Evolutionary conservation across 2,888 invertebrate species (phyloP).

Genomic region (Tipula confusa): DNA sequence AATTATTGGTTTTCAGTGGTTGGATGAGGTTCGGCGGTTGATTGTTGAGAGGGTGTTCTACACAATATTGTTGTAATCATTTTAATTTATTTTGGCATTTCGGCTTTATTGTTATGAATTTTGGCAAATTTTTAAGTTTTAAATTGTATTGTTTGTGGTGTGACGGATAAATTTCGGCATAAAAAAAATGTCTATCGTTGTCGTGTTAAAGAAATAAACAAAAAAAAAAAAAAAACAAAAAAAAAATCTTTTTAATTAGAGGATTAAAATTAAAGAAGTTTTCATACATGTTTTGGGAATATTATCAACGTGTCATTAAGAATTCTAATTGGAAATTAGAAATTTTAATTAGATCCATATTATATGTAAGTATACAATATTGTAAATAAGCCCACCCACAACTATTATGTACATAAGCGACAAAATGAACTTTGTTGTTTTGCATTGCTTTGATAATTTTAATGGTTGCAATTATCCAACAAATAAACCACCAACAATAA

Average conservation of each 20-base stretch:
- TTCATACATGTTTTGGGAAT: neutral
- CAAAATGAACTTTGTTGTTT: neutral
- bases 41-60: neutral
- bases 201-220: too few species aligned
- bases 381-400: neutral
- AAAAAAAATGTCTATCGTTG: neutral
- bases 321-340: neutral
- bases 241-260: neutral
- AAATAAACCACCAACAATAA: neutral
- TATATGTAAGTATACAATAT: too few species aligned
- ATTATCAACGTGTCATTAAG: conserved; percentile 25
- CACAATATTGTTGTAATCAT: conserved; percentile 8
- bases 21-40: neutral
- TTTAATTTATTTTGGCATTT: conserved; percentile 25
- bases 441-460: conserved; percentile 13
- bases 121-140: conserved; percentile 20
- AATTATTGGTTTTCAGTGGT: neutral
- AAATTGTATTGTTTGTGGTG: neutral
- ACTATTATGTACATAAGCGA: neutral
- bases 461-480: conserved; percentile 12
- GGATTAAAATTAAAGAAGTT: conserved; percentile 20
- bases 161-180: neutral
- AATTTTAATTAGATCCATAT: neutral
- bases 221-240: too few species aligned
- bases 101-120: conserved; percentile 6